A percentile compares a stretch with the other conserved stretches of the same genome.
Conservation (phyloP, 2,888 invertebrate species). For the Yponomeuta sedellus region DNA sequence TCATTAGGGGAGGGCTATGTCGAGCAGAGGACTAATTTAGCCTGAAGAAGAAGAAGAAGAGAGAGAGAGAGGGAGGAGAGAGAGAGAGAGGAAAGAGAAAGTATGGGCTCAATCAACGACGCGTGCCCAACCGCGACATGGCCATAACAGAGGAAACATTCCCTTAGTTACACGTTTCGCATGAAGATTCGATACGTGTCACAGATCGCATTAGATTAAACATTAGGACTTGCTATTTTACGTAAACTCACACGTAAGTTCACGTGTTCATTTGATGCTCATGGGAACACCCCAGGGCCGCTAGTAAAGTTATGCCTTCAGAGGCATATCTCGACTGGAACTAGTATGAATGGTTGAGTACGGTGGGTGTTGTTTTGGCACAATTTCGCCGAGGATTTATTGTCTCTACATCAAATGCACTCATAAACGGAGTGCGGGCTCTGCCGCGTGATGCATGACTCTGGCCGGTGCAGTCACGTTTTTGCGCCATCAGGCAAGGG, state of each 20-base stretch:
- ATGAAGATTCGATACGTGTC: too few species aligned
- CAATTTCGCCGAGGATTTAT: constrained; percentile 55
- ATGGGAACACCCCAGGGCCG: background rate
- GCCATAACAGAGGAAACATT: too few species aligned
- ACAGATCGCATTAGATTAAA: too few species aligned
- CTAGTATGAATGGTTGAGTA: constrained; percentile 9
- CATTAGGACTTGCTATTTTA: too few species aligned
- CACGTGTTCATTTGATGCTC: background rate
- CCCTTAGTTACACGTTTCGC: too few species aligned
- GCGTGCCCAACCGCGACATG: too few species aligned
- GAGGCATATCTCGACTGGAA: background rate
- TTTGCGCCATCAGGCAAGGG: background rate
- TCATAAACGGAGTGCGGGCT: constrained; percentile 60
- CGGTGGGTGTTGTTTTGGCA: constrained; percentile 39
- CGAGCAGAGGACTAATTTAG: too few species aligned
- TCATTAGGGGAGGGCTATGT: too few species aligned
- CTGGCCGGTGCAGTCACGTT: constrained; percentile 24
- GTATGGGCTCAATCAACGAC: too few species aligned
- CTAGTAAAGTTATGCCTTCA: constrained; percentile 1
- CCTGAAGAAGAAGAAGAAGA: too few species aligned
- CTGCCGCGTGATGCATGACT: constrained; percentile 43
- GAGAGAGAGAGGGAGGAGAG: too few species aligned
- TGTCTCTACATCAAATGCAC: constrained; percentile 59
- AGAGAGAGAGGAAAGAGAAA: too few species aligned
- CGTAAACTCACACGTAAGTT: background rate